These are phyloP conservation scores for Drosophila silvestris DNA, from an alignment of 2,888 invertebrate species.

Conservation along the genomic window DNA sequence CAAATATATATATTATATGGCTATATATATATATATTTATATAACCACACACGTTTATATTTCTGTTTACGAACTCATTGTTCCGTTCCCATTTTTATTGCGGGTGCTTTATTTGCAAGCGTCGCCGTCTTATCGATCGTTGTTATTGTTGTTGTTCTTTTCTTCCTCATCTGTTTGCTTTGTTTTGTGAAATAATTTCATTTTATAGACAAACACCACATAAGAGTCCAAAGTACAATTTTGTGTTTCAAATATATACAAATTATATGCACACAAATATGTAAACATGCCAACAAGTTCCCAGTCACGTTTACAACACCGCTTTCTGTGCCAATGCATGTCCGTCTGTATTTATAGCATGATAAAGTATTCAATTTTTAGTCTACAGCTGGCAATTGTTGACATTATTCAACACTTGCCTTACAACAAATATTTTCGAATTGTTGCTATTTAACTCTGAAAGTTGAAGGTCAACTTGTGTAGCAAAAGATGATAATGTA, in stretches of 20 bases:
- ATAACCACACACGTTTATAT: background rate
- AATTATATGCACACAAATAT: background rate
- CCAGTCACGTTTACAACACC: conserved; percentile 53
- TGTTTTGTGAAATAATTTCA: conserved; percentile 35
- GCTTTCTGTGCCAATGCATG: conserved; percentile 19
- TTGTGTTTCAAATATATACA: conserved; percentile 9
- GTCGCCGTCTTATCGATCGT: conserved; percentile 15
- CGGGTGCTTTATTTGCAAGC: conserved; percentile 16
- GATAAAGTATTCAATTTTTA: conserved; percentile 5
- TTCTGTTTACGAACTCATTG: conserved; percentile 14
- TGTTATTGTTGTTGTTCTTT: conserved; percentile 26
- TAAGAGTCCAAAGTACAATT: conserved; percentile 55
- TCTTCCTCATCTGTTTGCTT: conserved; percentile 19
- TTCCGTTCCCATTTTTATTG: conserved; percentile 21
- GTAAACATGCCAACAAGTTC: conserved; percentile 56
- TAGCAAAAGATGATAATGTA: background rate
- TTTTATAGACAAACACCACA: conserved; percentile 28
- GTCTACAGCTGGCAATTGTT: conserved; percentile 45
- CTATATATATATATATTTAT: background rate
- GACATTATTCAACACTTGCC: conserved; percentile 26
- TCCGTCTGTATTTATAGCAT: background rate
- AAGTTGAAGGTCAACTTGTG: conserved; percentile 1
- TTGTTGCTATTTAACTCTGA: background rate
- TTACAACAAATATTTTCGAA: background rate
- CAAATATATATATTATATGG: background rate